A percentile compares a stretch with the other conserved stretches of the same genome.
phyloP scores from a whole-genome alignment of 37 sponge, comb jelly and placozoan genomes.

The Halisarca cf. caerulea region DNA sequence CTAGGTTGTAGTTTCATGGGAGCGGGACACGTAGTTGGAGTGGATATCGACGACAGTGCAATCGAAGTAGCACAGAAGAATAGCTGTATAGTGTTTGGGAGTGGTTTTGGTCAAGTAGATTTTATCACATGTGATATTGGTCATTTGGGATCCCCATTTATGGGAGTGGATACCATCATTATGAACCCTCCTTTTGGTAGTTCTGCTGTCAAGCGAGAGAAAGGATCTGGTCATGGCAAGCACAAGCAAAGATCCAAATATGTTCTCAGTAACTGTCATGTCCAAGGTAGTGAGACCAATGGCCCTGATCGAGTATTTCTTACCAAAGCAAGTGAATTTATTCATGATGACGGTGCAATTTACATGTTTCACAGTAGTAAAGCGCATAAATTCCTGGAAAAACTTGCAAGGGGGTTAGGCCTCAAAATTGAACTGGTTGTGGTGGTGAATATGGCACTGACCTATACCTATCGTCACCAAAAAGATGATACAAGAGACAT shows the following conservation, averaged over 20 bases:
- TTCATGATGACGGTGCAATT: not conserved
- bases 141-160: not conserved
- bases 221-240: not conserved
- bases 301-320: not conserved
- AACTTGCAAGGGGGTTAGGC: not conserved
- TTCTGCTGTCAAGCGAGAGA: not conserved
- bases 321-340: not conserved
- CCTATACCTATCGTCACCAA: not conserved
- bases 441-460: not conserved
- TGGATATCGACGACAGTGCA: slow-evolving; percentile 74
- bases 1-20: slow-evolving; percentile 69
- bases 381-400: not conserved
- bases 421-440: not conserved
- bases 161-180: slow-evolving; percentile 74
- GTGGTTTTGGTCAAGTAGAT: slow-evolving; percentile 29
- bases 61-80: slow-evolving; percentile 62
- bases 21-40: slow-evolving; percentile 50
- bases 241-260: not conserved
- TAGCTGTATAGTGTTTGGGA: not conserved
- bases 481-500: not conserved
- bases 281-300: too few species aligned
- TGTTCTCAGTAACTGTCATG: not conserved
- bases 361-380: not conserved
- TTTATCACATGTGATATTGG: slow-evolving; percentile 43
- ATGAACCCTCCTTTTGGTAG: slow-evolving; percentile 98